Percentiles rank a stretch among this genome's conserved stretches.
phyloP scores from a whole-genome alignment of 1,140 invertebrate genomes.

The Episyrphus balteatus region DNA sequence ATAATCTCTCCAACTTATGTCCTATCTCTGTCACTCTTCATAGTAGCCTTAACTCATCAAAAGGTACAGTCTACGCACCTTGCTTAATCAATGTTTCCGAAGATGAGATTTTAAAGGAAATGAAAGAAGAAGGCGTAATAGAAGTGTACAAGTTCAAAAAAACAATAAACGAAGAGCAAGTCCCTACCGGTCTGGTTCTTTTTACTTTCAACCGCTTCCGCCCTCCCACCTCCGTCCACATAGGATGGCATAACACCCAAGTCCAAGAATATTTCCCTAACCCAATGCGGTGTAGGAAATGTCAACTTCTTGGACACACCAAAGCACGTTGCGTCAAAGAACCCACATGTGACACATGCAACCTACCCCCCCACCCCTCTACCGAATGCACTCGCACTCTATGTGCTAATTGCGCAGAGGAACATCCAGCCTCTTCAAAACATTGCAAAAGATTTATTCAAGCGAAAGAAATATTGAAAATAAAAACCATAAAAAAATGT shows the following conservation, averaged over 20 bases:
- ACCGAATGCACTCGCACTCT: neutral
- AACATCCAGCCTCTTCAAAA: neutral
- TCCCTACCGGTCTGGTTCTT: neutral
- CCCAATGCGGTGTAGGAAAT: neutral
- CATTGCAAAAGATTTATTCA: neutral
- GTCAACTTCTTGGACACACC: neutral
- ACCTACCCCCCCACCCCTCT: neutral
- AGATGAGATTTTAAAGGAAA: neutral
- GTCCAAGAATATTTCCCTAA: neutral
- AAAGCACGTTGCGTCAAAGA: neutral
- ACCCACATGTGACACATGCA: neutral
- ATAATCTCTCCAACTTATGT: too few species aligned
- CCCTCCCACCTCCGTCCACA: neutral
- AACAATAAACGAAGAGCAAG: neutral
- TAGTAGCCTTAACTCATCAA: neutral
- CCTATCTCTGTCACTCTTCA: too few species aligned
- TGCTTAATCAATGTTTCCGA: neutral
- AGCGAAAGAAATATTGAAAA: neutral
- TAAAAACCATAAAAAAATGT: neutral
- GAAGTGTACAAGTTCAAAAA: neutral
- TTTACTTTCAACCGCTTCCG: neutral
- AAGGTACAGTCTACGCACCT: slow-evolving; percentile 1
- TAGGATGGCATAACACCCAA: neutral
- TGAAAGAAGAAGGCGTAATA: neutral
- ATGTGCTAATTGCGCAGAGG: neutral